These are phyloP conservation scores for Eurystomus gularis DNA, from an alignment of 2,113 vertebrate genomes.

Conservation along the genomic window DNA sequence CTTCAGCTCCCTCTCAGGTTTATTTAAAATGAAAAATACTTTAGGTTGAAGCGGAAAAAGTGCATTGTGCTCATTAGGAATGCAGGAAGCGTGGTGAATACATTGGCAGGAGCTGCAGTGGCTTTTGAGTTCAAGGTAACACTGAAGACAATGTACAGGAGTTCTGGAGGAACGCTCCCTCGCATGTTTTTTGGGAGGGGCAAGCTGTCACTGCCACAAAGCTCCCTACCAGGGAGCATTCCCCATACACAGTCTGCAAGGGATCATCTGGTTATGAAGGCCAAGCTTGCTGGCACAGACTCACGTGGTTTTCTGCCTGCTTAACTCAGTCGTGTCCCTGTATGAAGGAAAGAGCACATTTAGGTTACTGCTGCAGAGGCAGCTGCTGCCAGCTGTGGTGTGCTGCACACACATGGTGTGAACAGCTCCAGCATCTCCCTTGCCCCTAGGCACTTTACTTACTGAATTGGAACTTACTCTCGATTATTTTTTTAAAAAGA, in stretches of 20 bases:
- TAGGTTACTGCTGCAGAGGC: accelerated
- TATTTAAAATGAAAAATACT: neutral
- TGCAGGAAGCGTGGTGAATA: neutral
- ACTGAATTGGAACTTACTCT: neutral
- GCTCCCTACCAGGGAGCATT: accelerated
- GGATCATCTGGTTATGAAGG: neutral
- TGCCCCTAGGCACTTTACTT: accelerated
- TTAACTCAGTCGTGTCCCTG: no score
- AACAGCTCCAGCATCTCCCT: neutral
- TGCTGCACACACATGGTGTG: accelerated
- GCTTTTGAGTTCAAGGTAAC: neutral
- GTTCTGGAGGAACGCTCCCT: neutral
- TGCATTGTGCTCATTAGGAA: neutral
- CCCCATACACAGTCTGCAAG: no score
- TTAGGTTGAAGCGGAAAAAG: neutral
- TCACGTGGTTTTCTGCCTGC: neutral
- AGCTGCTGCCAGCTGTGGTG: neutral
- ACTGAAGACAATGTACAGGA: neutral
- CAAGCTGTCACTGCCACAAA: neutral
- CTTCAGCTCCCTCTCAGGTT: neutral
- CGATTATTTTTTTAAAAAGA: neutral
- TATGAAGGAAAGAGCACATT: neutral
- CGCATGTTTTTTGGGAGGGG: accelerated
- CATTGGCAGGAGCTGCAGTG: neutral
- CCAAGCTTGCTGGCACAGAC: neutral